Conservation (phyloP, 1,140 invertebrate species). For the Bradysia coprophila region DNA sequence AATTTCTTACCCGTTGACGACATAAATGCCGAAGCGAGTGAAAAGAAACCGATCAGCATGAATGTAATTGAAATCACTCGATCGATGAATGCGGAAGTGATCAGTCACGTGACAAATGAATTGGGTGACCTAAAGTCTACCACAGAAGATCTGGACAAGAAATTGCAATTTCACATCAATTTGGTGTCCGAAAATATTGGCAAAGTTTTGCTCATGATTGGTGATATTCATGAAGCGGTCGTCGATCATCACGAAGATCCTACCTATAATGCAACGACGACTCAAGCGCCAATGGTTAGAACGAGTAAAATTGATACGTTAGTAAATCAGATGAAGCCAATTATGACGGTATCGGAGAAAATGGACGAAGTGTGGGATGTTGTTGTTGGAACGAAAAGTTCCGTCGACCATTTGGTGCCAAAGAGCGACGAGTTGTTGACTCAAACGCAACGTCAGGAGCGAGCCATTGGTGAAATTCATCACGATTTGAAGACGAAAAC, state of each 20-base stretch:
- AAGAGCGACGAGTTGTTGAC: constrained; percentile 70
- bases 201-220: constrained; percentile 53
- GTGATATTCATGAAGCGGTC: constrained; percentile 60
- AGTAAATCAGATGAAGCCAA: constrained; percentile 58
- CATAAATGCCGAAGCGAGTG: constrained; percentile 65
- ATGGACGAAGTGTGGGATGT: constrained; percentile 83
- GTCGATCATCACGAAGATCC: constrained; percentile 40
- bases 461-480: constrained; percentile 73
- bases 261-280: constrained; percentile 28
- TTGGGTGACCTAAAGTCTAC: constrained; percentile 51
- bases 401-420: constrained; percentile 62
- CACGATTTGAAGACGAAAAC: constrained; percentile 62
- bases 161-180: constrained; percentile 68
- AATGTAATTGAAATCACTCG: constrained; percentile 62
- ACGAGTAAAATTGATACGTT: constrained; percentile 58
- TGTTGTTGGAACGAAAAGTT: constrained; percentile 68
- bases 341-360: constrained; percentile 68
- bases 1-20: constrained; percentile 61
- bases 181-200: constrained; percentile 62
- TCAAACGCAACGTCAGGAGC: constrained; percentile 68
- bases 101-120: constrained; percentile 54
- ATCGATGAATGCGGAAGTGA: constrained; percentile 52
- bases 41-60: constrained; percentile 63
- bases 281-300: constrained; percentile 30
- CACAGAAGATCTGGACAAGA: constrained; percentile 59